Evolutionary conservation across 2,888 invertebrate genomes (phyloP).

Genomic region (Arrhopalites spinosus): DNA sequence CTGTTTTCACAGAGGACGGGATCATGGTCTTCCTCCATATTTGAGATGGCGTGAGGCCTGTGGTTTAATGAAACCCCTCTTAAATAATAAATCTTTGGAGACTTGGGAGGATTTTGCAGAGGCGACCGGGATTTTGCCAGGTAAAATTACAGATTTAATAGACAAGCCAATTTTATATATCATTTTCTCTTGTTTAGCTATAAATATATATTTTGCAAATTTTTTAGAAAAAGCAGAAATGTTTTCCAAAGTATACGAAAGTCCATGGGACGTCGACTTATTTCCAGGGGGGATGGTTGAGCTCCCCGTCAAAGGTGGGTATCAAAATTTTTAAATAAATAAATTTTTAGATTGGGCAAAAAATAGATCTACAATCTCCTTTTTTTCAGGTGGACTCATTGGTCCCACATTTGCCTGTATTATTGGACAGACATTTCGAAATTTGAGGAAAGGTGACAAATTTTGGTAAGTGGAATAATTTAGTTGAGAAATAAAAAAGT

Average conservation of each 20-base stretch:
- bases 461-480: no score
- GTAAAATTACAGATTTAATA: not conserved
- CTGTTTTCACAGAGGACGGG: slow-evolving; percentile 69
- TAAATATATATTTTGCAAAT: no score
- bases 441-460: slow-evolving; percentile 62
- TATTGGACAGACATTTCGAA: slow-evolving; percentile 64
- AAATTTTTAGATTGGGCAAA: no score
- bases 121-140: slow-evolving; percentile 50
- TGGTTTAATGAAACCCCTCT: slow-evolving; percentile 65
- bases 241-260: slow-evolving; percentile 47
- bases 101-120: slow-evolving; percentile 71
- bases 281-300: slow-evolving; percentile 61
- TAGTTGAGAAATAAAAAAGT: no score
- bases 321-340: no score
- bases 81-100: slow-evolving; percentile 61
- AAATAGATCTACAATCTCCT: no score
- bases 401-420: slow-evolving; percentile 62
- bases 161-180: not conserved
- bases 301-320: slow-evolving; percentile 58
- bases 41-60: slow-evolving; percentile 80
- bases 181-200: not conserved
- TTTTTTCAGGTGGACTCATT: no score
- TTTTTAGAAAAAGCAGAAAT: slow-evolving; percentile 51
- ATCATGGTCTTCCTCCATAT: slow-evolving; percentile 83
- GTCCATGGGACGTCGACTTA: slow-evolving; percentile 58